phyloP scores from a whole-genome alignment of 2,888 invertebrate genomes.

The Trichopoda pennipes region DNA sequence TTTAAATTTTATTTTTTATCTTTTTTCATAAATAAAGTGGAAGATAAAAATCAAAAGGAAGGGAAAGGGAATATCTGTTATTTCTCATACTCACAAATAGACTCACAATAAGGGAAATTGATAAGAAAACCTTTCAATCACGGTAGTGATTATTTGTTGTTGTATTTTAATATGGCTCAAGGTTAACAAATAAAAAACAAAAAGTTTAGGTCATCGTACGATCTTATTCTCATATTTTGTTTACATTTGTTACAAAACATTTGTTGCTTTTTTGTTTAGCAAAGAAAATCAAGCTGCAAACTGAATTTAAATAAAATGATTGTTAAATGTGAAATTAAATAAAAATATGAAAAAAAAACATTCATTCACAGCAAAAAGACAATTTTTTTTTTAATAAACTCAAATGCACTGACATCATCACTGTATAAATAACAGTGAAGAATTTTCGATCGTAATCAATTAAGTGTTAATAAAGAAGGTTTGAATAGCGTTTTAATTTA shows the following conservation, averaged over 20 bases:
- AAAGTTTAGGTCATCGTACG: conserved; percentile 1
- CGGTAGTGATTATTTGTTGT: not conserved
- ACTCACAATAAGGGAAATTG: conserved; percentile 5
- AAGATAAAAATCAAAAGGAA: conserved; percentile 26
- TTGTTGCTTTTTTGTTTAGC: not conserved
- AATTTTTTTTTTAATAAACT: not conserved
- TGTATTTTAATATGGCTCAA: conserved; percentile 37
- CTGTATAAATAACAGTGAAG: not conserved
- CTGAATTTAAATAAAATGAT: not conserved
- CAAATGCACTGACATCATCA: conserved; percentile 19
- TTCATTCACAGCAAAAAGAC: not conserved
- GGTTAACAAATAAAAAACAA: conserved; percentile 27
- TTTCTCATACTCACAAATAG: conserved; percentile 4
- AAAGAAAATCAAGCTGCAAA: conserved; percentile 1
- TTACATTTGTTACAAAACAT: conserved; percentile 1
- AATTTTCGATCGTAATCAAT: too few relatives aligned
- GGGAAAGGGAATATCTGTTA: conserved; percentile 4
- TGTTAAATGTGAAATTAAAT: not conserved
- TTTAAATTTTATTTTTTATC: not conserved
- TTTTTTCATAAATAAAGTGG: not conserved
- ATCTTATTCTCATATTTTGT: conserved; percentile 9
- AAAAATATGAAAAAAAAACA: not conserved
- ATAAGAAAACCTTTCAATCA: too few relatives aligned
- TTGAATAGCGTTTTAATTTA: too few relatives aligned
- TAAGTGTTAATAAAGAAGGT: too few relatives aligned